These are phyloP conservation scores for Dicrostonyx torquatus DNA, from an alignment of 2,797 vertebrate genomes.

Conservation along the genomic window DNA sequence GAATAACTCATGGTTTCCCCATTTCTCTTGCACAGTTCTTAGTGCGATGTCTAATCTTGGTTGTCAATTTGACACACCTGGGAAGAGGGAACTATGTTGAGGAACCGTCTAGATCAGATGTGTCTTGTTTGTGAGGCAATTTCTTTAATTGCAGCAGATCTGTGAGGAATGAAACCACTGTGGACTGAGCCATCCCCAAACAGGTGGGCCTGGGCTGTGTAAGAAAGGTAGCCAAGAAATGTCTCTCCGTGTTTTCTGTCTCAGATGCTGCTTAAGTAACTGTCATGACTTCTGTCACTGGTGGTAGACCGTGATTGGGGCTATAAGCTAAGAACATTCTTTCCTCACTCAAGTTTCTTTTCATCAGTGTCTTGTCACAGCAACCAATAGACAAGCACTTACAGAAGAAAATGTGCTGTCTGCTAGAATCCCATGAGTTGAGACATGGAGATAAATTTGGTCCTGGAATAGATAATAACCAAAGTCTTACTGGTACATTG, in stretches of 20 bases:
- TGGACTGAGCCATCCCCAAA: neutral
- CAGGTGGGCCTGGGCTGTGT: fast-evolving
- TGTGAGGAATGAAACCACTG: neutral
- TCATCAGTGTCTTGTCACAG: neutral
- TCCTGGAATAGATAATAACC: neutral
- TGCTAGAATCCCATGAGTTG: neutral
- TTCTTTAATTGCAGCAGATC: neutral
- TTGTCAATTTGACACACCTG: neutral
- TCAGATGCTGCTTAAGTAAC: neutral
- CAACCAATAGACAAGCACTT: neutral
- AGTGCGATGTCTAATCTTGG: neutral
- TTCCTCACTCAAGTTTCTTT: neutral
- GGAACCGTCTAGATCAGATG: neutral
- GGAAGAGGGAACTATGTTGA: neutral
- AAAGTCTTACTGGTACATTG: neutral
- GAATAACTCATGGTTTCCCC: neutral
- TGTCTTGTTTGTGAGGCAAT: neutral
- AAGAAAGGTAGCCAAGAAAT: no score
- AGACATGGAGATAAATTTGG: neutral
- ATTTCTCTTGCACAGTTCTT: neutral
- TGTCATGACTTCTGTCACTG: no score
- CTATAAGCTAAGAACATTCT: neutral
- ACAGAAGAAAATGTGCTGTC: neutral
- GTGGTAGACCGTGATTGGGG: neutral
- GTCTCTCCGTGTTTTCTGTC: neutral